phyloP scores from a whole-genome alignment of 2,113 vertebrate genomes.

The pig (Sus scrofa) region T2T-Sscrofa CM000829.6:36761501-36762000 shows the following conservation, averaged over 20 bases:
- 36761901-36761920: background rate
- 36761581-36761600: background rate
- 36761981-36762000: background rate
- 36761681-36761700: background rate
- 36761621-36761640: background rate
- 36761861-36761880: background rate
- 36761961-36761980: background rate
- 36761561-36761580: background rate
- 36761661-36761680: background rate
- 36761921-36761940: conserved; percentile 26
- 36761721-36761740: background rate
- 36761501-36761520: background rate
- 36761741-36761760: background rate
- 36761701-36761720: background rate
- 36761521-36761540: background rate
- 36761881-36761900: background rate
- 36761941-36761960: conserved; percentile 19
- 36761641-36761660: background rate
- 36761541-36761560: background rate
- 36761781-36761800: background rate
- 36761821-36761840: background rate
- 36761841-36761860: background rate
- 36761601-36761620: background rate
- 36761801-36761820: background rate
- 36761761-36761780: background rate